Evolutionary conservation across 2,797 vertebrate genomes (phyloP).

Genomic region (Balearica regulorum): DNA sequence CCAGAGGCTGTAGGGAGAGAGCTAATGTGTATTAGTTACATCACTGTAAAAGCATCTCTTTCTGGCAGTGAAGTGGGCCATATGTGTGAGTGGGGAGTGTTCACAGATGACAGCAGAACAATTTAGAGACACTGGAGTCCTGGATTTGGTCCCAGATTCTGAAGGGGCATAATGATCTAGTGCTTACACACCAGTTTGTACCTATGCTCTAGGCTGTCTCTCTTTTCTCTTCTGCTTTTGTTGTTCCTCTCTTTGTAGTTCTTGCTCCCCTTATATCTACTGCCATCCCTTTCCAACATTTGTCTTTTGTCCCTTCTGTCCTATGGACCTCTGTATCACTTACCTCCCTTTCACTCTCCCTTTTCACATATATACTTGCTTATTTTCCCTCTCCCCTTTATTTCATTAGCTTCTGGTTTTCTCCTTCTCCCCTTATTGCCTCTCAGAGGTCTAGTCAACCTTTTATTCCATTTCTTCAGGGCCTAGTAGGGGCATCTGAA

Average conservation of each 20-base stretch:
- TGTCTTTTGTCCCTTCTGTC: not conserved
- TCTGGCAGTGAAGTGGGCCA: not conserved
- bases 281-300: not conserved
- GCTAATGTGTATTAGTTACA: not conserved
- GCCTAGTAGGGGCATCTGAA: not conserved
- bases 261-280: not conserved
- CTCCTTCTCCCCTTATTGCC: not conserved
- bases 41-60: not conserved
- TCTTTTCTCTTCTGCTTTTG: not conserved
- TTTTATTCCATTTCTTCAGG: not conserved
- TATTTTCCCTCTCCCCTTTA: not conserved
- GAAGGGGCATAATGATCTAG: not conserved
- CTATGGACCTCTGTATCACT: accelerated
- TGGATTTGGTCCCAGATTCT: not conserved
- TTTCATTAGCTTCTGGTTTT: not conserved
- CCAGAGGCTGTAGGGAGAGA: not conserved
- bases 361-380: not conserved
- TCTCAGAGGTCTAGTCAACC: not conserved
- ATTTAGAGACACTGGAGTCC: not conserved
- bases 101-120: constrained; percentile 23
- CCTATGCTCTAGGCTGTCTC: not conserved
- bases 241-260: not conserved
- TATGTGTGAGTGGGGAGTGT: not conserved
- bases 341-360: not conserved
- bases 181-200: not conserved